Evolutionary conservation across 2,113 vertebrate genomes (phyloP).

Genomic region (Desmodus rotundus): DNA sequence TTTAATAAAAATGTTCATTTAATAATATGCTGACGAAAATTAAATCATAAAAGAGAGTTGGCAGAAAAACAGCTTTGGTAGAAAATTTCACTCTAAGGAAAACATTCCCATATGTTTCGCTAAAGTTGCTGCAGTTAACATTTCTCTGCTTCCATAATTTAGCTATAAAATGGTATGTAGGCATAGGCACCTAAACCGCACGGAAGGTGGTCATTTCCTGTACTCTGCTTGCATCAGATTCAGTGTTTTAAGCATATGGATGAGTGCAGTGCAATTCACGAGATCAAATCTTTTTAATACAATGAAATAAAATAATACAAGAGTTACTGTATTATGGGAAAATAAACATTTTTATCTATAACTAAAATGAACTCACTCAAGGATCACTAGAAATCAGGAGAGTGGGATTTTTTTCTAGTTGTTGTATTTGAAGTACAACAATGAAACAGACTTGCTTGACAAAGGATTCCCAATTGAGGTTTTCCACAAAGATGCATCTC

Average conservation of each 20-base stretch:
- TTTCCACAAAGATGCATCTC: background rate
- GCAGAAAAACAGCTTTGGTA: conserved; percentile 7
- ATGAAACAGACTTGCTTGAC: background rate
- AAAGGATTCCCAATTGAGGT: background rate
- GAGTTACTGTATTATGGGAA: background rate
- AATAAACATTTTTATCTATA: background rate
- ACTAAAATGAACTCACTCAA: background rate
- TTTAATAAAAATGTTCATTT: background rate
- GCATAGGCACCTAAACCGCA: background rate
- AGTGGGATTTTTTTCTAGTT: background rate
- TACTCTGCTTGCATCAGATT: background rate
- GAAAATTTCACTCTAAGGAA: conserved; percentile 5
- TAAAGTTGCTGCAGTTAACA: background rate
- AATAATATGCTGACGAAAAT: conserved; percentile 42
- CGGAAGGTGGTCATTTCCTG: background rate
- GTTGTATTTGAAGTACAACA: background rate
- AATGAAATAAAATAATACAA: background rate
- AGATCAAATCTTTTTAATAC: background rate
- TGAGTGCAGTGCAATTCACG: background rate
- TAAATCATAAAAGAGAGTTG: background rate
- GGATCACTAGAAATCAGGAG: background rate
- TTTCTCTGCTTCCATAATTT: conserved; percentile 7
- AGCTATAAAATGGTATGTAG: background rate
- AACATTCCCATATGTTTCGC: conserved; percentile 30
- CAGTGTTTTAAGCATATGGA: background rate